phyloP scores from a whole-genome alignment of 2,888 invertebrate genomes.

The Epinotia bilunana region DNA sequence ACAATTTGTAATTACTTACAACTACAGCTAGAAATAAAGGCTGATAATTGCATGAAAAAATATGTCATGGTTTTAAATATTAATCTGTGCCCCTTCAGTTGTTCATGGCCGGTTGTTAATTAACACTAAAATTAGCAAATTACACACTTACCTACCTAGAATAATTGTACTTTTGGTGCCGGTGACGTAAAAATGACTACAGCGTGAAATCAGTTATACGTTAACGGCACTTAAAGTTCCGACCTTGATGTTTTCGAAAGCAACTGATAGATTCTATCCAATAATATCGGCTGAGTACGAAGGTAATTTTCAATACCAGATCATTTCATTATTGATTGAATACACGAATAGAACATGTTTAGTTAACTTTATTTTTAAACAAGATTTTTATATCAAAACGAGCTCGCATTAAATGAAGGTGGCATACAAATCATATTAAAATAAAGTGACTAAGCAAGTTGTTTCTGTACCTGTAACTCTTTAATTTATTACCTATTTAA shows the following conservation, averaged over 20 bases:
- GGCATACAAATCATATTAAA: too few relatives aligned
- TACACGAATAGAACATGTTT: too few relatives aligned
- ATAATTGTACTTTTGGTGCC: not conserved
- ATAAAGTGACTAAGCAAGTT: too few relatives aligned
- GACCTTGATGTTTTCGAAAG: too few relatives aligned
- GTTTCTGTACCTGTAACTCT: too few relatives aligned
- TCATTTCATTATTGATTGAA: not conserved
- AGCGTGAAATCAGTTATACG: not conserved
- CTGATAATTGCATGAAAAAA: conserved; percentile 18
- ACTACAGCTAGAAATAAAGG: conserved; percentile 8
- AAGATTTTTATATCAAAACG: too few relatives aligned
- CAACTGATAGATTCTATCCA: not conserved
- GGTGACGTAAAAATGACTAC: not conserved
- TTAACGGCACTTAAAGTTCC: too few relatives aligned
- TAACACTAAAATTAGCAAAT: not conserved
- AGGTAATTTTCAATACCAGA: not conserved
- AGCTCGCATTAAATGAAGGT: too few relatives aligned
- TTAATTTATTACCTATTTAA: not conserved
- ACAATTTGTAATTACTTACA: not conserved
- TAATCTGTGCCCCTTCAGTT: not conserved
- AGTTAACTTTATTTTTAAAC: too few relatives aligned
- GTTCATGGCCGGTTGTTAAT: conserved; percentile 12
- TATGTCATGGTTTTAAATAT: conserved; percentile 26
- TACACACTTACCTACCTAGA: not conserved
- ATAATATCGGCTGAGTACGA: not conserved